Conservation (phyloP, 2,113 vertebrate species). For the Fulica atra region DNA sequence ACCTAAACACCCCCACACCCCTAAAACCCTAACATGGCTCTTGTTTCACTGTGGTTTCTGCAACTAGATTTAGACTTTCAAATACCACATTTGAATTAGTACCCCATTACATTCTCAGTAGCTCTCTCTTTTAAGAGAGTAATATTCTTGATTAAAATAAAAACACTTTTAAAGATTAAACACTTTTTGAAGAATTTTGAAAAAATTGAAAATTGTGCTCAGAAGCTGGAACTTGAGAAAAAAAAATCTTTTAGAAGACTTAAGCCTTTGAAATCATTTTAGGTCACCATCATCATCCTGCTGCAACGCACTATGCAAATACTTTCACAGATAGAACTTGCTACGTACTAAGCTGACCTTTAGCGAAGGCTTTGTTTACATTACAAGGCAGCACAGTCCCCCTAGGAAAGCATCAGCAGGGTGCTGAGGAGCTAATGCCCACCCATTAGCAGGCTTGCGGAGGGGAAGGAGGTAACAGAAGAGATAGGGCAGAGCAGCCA, state of each 20-base stretch:
- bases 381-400: background rate
- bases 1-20: background rate
- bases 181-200: background rate
- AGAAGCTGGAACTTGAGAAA: background rate
- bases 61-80: background rate
- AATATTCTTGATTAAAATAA: background rate
- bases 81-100: background rate
- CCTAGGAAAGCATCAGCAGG: background rate
- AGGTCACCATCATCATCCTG: background rate
- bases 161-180: background rate
- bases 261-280: background rate
- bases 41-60: background rate
- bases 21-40: background rate
- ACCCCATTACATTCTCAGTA: background rate
- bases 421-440: background rate
- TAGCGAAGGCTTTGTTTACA: background rate
- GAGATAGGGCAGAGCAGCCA: background rate
- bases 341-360: background rate
- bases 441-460: rapidly evolving
- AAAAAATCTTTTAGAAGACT: background rate
- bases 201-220: background rate
- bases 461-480: background rate
- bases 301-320: rapidly evolving
- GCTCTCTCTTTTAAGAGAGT: background rate
- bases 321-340: background rate